phyloP scores from a whole-genome alignment of 2,888 invertebrate species.

The Heliconius cydno region DNA sequence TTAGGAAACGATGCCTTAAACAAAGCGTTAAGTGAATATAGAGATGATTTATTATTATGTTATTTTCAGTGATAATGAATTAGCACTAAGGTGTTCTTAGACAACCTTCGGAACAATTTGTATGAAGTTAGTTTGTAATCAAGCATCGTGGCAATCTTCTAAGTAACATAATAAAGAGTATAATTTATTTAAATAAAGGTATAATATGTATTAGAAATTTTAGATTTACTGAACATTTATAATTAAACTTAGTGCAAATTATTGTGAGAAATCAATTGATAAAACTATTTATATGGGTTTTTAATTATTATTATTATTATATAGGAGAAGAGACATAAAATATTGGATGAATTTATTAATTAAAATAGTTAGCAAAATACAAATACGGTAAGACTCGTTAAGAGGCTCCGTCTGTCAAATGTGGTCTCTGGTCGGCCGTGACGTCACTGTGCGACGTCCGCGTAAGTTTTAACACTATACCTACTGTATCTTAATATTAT shows the following conservation, averaged over 20 bases:
- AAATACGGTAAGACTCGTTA: slow-evolving; percentile 81
- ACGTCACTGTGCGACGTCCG: slow-evolving; percentile 27
- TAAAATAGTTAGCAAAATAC: slow-evolving; percentile 84
- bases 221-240: slow-evolving; percentile 79
- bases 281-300: slow-evolving; percentile 81
- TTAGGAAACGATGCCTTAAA: slow-evolving; percentile 79
- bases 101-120: slow-evolving; percentile 77
- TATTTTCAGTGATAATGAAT: slow-evolving; percentile 79
- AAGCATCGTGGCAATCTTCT: slow-evolving; percentile 80
- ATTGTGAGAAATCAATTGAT: slow-evolving; percentile 82
- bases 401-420: slow-evolving; percentile 80
- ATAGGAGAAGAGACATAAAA: slow-evolving; percentile 80
- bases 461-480: slow-evolving; percentile 66
- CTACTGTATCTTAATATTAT: slow-evolving; percentile 69
- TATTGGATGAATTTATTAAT: slow-evolving; percentile 84
- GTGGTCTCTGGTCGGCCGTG: slow-evolving; percentile 51
- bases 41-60: slow-evolving; percentile 80
- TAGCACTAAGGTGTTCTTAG: slow-evolving; percentile 62
- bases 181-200: slow-evolving; percentile 82
- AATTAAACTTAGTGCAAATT: slow-evolving; percentile 82
- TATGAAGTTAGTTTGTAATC: slow-evolving; percentile 82
- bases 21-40: slow-evolving; percentile 80
- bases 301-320: slow-evolving; percentile 83
- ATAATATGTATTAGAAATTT: slow-evolving; percentile 83
- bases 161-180: slow-evolving; percentile 81